A percentile compares a stretch with the other conserved stretches of the same genome.
These are phyloP conservation scores for Tinea trinotella DNA, from an alignment of 2,888 invertebrate species.

Conservation along the genomic window DNA sequence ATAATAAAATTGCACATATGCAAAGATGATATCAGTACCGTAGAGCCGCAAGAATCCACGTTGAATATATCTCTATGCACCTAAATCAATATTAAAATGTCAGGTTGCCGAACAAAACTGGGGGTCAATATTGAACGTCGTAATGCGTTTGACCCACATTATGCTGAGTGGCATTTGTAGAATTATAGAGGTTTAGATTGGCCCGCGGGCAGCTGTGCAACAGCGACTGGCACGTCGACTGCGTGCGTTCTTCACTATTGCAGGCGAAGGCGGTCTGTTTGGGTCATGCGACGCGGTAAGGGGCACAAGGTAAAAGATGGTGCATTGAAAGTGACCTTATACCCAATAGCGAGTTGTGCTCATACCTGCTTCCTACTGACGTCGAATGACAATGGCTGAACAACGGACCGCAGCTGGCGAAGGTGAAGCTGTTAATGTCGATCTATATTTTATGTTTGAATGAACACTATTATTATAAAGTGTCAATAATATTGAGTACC, in stretches of 20 bases:
- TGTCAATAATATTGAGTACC: conserved; percentile 6
- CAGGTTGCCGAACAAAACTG: conserved; percentile 32
- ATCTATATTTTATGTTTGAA: conserved; percentile 2
- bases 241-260: conserved; percentile 25
- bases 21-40: conserved; percentile 25
- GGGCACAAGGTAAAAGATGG: conserved; percentile 72
- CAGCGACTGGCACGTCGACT: conserved; percentile 20
- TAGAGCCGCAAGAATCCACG: not conserved
- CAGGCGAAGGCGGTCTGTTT: conserved; percentile 37
- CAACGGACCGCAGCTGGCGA: not conserved
- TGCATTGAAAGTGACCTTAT: conserved; percentile 71
- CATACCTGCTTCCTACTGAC: conserved; percentile 67
- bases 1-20: conserved; percentile 28
- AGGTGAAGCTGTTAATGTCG: conserved; percentile 7
- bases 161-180: conserved; percentile 38
- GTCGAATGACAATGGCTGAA: conserved; percentile 56
- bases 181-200: conserved; percentile 11
- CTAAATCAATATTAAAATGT: conserved; percentile 6
- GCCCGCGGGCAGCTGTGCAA: conserved; percentile 13
- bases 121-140: conserved; percentile 58
- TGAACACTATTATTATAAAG: not conserved
- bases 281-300: conserved; percentile 62
- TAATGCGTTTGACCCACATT: conserved; percentile 63
- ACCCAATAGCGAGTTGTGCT: conserved; percentile 68
- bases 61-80: conserved; percentile 24